Conservation (phyloP, 1,140 invertebrate genomes). For the Penaeus vannamei region DNA sequence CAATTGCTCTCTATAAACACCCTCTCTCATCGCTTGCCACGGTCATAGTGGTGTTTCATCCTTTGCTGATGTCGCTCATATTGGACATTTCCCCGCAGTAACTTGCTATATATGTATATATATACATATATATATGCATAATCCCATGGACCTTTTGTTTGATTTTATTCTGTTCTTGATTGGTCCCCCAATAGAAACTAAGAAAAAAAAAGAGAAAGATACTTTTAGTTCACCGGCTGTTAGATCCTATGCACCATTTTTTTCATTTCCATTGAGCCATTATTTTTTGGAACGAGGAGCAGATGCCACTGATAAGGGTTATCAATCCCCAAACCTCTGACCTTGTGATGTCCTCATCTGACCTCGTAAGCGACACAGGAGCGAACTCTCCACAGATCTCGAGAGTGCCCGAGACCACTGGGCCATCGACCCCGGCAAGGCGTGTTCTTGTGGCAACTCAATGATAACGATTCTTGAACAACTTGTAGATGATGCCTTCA, state of each 20-base stretch:
- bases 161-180: slow-evolving; percentile 6
- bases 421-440: neutral
- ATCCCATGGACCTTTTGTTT: slow-evolving; percentile 11
- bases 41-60: slow-evolving; percentile 28
- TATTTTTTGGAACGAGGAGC: slow-evolving; percentile 13
- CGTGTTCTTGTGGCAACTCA: slow-evolving; percentile 17
- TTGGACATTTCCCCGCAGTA: slow-evolving; percentile 48
- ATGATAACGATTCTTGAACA: no score
- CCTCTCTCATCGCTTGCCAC: neutral
- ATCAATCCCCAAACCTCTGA: neutral
- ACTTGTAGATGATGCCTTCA: no score
- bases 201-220: neutral
- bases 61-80: slow-evolving; percentile 54
- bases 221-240: no score
- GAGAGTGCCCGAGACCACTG: no score
- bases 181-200: slow-evolving; percentile 26
- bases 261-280: neutral
- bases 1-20: neutral
- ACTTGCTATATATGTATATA: neutral
- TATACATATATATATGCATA: slow-evolving; percentile 47
- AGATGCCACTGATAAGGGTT: neutral
- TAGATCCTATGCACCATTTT: no score
- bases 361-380: no score
- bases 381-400: no score
- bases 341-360: neutral